Evolutionary conservation across 2,797 vertebrate species (phyloP), one percentile per base, ranked within the genome.

Genomic region (Phaenicophaeus curvirostris): DNA sequence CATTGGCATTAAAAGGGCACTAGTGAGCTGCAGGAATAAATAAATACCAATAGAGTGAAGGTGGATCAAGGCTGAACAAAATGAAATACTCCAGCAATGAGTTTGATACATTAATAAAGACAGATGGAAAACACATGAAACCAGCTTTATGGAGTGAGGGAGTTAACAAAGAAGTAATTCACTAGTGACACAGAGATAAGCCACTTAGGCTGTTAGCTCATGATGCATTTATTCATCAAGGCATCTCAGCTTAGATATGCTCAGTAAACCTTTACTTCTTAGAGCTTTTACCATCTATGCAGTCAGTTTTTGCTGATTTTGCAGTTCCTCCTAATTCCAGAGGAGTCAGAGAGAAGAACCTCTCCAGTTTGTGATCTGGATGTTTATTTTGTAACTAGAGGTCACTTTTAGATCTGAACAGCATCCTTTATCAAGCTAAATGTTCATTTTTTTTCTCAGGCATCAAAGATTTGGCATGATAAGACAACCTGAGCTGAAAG

Each of bases 141-240:
- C 16, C 31, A 57, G 39, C 33, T 79, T 59, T 72, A 74, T 13
- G 19, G 42, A 87, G 55, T 23, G 31, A 94, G 58, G 11, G 74
- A 90, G 51, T 93, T 89, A 96, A 86, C 28, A 86, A 66, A 83
- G 54, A 87, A 79, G 73, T 65, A 87, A 72, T 59, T 84, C 77
- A 50, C 71, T 85, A 53, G n/a, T 67, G 79, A 78, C 46, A 85
- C 15, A 72, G 81, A 94, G 84, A 90, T 86, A 90, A 97, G 63
- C 15, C 58, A 69, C 39, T 94, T 82, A 87, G 54, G 30, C 80
- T 92, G 30, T 48, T 80, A 87, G 80, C 54, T 96, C 84, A 17
- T 48, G 76, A 77, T 87, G 81, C 68, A 91, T 95, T 95, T 68
- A 91, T 95, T 95, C 71, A 62, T 85, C 82, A 82, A 69, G 63